Base-by-base conservation (phyloP, 2,113 vertebrate species). In the Coryphaenoides rupestris region DNA sequence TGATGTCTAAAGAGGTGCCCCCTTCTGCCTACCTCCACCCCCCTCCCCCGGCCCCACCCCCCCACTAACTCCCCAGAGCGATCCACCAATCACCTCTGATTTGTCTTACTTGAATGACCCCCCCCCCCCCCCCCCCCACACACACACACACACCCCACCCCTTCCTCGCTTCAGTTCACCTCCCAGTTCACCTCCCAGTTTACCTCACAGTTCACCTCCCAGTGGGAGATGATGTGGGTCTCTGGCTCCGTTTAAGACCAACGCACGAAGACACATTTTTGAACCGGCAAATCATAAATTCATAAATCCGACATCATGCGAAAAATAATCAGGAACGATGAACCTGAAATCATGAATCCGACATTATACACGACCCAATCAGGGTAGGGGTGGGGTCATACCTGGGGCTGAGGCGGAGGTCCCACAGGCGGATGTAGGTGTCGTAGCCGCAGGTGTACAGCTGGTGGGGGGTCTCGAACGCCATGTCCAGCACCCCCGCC, bases 381-480 rank as follows among this genome's bases (percentile, higher is more conserved):
- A n/a, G 28, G 28, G 28, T 33, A 33, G 28, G 28, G 28, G 28
- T 40, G 33, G 33, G 33, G 33, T 7, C 7, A 33, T 73, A 85
- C 83, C 80, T 83, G 69, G 92, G 86, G 79, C 91, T 96, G 78
- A 93, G 79, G 19, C 96, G 89, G 62, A 97, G 88, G 87, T 99
- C 97, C 96, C 96, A 99, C 80, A 94, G 92, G 68, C 96, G 93
- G 72, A 98, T 93, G 26, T 93, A 99, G 70, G 97, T 98, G 75
- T 98, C 97, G 2, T 98, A 97, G 68, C 97, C 95, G 62, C 96
- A 98, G 12, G 94, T 95, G 50, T 98, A 87, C 60, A 92, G 88
- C 75, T 90, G 90, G 77, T 78, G 84, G 0, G 90, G 89, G 0
- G 94, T 93, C 87, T 99, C 96, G 0, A 95, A 99, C 69, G 87